These are phyloP conservation scores for Oreochromis niloticus DNA, from an alignment of 2,113 vertebrate species.

Conservation along the genomic window DNA sequence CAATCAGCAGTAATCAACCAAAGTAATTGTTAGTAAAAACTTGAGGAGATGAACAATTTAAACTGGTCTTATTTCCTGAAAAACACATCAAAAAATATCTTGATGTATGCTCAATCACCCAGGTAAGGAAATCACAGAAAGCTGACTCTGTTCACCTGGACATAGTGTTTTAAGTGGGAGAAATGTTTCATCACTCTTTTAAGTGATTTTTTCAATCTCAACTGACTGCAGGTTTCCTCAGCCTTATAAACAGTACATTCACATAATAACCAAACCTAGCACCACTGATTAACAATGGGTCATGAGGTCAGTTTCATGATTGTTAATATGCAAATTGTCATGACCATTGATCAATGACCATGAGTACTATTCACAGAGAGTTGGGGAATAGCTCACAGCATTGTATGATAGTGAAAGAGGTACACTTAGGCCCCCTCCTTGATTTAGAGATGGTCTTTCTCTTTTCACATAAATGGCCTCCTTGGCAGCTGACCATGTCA, in stretches of 20 bases:
- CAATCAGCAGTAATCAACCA: not conserved
- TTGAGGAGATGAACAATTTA: not conserved
- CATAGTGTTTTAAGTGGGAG: not conserved
- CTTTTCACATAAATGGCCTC: not conserved
- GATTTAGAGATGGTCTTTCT: not conserved
- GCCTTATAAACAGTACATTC: not conserved
- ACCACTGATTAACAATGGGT: not conserved
- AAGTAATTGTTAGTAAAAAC: not conserved
- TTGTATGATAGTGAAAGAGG: not conserved
- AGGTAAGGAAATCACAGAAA: not conserved
- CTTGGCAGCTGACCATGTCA: not conserved
- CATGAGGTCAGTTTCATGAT: not conserved
- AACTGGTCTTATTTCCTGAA: not conserved
- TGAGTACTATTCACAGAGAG: not conserved
- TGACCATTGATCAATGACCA: not conserved
- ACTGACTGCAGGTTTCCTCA: not conserved
- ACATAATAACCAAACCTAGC: not conserved
- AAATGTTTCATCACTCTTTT: not conserved
- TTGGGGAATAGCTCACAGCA: not conserved
- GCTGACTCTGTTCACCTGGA: not conserved
- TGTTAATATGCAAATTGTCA: not conserved
- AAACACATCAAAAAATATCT: not conserved
- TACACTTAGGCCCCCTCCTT: not conserved
- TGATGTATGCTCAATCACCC: not conserved
- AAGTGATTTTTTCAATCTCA: not conserved